A percentile compares a stretch with the other conserved stretches of the same genome.
Conservation (phyloP, 2,888 invertebrate genomes). For the Lysandra bellargus region DNA sequence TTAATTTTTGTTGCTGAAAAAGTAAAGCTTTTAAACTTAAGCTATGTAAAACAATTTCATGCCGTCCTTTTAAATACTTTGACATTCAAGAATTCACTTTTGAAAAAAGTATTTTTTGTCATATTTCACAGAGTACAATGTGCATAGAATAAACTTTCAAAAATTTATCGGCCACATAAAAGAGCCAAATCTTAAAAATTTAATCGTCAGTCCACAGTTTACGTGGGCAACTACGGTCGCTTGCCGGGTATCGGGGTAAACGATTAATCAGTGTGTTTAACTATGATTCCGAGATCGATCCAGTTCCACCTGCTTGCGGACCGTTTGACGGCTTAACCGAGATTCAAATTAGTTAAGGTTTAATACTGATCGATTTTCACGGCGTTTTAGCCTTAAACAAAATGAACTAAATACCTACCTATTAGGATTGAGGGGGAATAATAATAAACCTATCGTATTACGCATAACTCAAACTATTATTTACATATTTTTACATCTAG, state of each 20-base stretch:
- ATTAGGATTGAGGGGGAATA: not conserved
- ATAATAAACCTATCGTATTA: too few species aligned
- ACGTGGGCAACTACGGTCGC: not conserved
- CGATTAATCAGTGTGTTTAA: conserved; percentile 13
- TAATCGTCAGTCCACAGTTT: not conserved
- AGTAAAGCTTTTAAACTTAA: too few species aligned
- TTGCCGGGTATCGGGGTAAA: not conserved
- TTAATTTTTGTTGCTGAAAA: not conserved
- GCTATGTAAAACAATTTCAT: too few species aligned
- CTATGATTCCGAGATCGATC: conserved; percentile 13
- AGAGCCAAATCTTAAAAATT: not conserved
- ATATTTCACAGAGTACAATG: too few species aligned
- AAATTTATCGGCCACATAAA: too few species aligned
- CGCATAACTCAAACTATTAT: too few species aligned
- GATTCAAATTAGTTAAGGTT: conserved; percentile 1
- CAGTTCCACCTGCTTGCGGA: not conserved
- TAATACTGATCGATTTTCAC: not conserved
- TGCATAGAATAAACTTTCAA: too few species aligned
- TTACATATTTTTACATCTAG: too few species aligned
- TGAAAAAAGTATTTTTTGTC: too few species aligned
- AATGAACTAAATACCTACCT: not conserved
- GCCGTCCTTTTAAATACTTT: too few species aligned
- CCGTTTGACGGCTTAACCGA: not conserved
- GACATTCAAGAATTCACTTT: too few species aligned
- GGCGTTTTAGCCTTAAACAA: not conserved